These are phyloP conservation scores for Saimiri boliviensis DNA, from an alignment of 2,113 vertebrate species.

Conservation along the genomic window DNA sequence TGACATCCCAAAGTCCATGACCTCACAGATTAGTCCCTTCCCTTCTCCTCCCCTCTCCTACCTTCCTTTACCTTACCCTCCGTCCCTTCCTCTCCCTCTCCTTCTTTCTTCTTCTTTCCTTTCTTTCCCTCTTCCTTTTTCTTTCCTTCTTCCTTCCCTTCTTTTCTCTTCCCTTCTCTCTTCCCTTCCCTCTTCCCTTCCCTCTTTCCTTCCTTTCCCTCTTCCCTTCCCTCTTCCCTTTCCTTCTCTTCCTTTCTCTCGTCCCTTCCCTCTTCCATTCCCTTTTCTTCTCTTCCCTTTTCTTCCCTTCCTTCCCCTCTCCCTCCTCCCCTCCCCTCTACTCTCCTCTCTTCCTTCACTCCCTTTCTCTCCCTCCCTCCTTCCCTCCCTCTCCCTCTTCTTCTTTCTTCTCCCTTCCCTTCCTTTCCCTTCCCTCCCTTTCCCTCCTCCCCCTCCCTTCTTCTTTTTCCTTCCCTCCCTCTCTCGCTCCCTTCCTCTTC, in stretches of 20 bases:
- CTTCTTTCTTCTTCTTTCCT: too few species aligned
- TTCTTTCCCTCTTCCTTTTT: too few species aligned
- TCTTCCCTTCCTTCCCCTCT: too few species aligned
- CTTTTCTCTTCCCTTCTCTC: background rate
- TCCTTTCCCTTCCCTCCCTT: too few species aligned
- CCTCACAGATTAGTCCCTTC: background rate
- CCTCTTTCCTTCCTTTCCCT: fast-evolving
- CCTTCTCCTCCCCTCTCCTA: fast-evolving
- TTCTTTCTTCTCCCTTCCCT: fast-evolving
- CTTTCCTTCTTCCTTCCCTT: fast-evolving
- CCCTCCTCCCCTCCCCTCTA: background rate
- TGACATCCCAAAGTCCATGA: background rate
- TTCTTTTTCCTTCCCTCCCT: fast-evolving
- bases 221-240: background rate
- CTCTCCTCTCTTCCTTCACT: too few species aligned
- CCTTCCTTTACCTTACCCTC: fast-evolving
- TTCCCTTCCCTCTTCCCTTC: background rate
- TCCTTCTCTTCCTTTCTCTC: fast-evolving
- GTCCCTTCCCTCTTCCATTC: too few species aligned
- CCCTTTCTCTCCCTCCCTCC: too few species aligned
- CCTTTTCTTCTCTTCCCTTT: too few species aligned
- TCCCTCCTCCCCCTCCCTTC: background rate
- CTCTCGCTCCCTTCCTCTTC: fast-evolving
- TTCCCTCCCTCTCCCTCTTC: too few species aligned
- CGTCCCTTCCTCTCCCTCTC: background rate